Evolutionary conservation across 2,888 invertebrate species (phyloP), one percentile per base, ranked within the genome.

Genomic region (Campopleginae sp.): DNA sequence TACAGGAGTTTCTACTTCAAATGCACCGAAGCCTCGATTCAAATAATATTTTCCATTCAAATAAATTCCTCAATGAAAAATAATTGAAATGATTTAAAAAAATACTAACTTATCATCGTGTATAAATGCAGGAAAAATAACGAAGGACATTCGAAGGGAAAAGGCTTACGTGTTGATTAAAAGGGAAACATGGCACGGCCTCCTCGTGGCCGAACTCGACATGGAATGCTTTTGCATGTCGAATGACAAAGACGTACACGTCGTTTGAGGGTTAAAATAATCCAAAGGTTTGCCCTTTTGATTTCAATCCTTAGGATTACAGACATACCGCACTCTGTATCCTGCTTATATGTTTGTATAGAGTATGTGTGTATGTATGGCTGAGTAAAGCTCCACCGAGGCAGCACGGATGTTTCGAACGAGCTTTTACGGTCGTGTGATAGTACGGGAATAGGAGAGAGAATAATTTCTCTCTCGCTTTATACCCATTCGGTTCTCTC

Each of bases 361-460:
- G 68, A 79, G 48, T 58, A 14, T 48, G 33, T 48, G 14, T 74
- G 44, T n/a, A 63, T 70, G 14, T 51, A 78, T 48, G 71, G 17
- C 68, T 66, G 54, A 42, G 75, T 63, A 54, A 78, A 82, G 58
- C 70, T 79, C 79, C 44, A 46, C 61, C 79, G 38, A 72, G 72
- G 51, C 58, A 70, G 70, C 80, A 31, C 76, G 80, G 85, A 80
- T 85, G 82, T 72, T 85, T 77, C 72, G 76, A 82, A 82, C 82
- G 82, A 85, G 85, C 80, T 85, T 85, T 85, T 77, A 82, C 80
- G 85, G 66, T 82, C 75, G 80, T 76, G 77, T 66, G 80, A 65
- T 66, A 42, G 65, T 66, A 66, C 31, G 54, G 54, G 74, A 72
- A 65, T 74, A 66, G 23, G 66, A 65, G 51, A 27, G 38, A 42